These are phyloP conservation scores for Drosophila barbarae DNA, from an alignment of 2,888 invertebrate genomes.

Conservation along the genomic window DNA sequence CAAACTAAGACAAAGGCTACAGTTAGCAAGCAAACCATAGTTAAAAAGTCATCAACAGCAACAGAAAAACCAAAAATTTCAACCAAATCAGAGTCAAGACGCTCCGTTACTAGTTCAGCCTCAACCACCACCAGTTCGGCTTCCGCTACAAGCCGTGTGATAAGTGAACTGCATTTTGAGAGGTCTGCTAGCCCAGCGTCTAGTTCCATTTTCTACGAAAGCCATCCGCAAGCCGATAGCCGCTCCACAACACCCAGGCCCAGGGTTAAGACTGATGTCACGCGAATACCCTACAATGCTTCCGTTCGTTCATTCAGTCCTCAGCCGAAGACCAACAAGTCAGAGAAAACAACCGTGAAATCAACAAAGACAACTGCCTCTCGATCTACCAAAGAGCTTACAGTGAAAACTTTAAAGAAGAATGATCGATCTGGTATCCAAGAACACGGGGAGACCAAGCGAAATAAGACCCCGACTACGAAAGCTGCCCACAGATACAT, in stretches of 20 bases:
- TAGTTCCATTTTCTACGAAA: slow-evolving; percentile 68
- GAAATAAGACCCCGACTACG: slow-evolving; percentile 59
- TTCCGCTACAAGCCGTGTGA: slow-evolving; percentile 63
- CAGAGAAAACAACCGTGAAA: slow-evolving; percentile 43
- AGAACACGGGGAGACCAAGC: slow-evolving; percentile 35
- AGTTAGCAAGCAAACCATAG: slow-evolving; percentile 18
- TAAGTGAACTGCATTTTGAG: slow-evolving; percentile 67
- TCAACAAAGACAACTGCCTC: slow-evolving; percentile 30
- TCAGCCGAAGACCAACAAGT: slow-evolving; percentile 41
- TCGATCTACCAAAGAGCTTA: slow-evolving; percentile 39
- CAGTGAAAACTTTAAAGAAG: slow-evolving; percentile 27
- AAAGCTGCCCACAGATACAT: slow-evolving; percentile 81
- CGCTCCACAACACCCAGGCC: slow-evolving; percentile 68
- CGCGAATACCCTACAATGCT: slow-evolving; percentile 66
- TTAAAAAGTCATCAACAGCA: slow-evolving; percentile 24
- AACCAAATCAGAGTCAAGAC: slow-evolving; percentile 55
- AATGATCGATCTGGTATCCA: slow-evolving; percentile 28
- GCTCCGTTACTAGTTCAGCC: slow-evolving; percentile 64
- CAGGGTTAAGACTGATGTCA: slow-evolving; percentile 72
- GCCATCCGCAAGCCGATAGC: slow-evolving; percentile 66
- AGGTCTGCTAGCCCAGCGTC: slow-evolving; percentile 65
- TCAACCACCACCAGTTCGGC: slow-evolving; percentile 63
- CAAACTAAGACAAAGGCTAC: slow-evolving; percentile 29
- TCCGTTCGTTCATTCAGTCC: slow-evolving; percentile 68
- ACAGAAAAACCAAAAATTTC: slow-evolving; percentile 32